A percentile compares a stretch with the other conserved stretches of the same genome.
Evolutionary conservation across 2,888 invertebrate species (phyloP).

Genomic region (Pristionchus maxplancki): DNA sequence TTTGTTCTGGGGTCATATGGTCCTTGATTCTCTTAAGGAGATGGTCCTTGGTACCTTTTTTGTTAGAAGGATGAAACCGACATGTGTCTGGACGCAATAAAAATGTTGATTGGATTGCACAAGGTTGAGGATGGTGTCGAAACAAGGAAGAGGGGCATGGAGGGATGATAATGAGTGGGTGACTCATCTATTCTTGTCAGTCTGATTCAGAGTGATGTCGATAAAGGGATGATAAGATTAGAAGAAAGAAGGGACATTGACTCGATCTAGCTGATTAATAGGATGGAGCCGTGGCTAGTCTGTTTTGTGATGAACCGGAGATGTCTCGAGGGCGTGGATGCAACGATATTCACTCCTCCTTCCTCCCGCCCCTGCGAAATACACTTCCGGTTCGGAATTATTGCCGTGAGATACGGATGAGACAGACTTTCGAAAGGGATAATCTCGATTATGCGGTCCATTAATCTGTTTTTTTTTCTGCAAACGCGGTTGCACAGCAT

Average conservation of each 20-base stretch:
- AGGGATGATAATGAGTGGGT: conserved; percentile 2
- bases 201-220: conserved; percentile 4
- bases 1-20: too few species aligned
- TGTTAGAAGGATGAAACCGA: neutral
- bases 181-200: neutral
- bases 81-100: neutral
- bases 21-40: too few species aligned
- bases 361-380: neutral
- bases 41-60: too few species aligned
- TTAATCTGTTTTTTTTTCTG: too few species aligned
- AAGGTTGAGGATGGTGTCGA: conserved; percentile 16
- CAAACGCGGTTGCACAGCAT: too few species aligned
- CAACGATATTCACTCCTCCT: neutral
- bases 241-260: neutral
- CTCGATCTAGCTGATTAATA: neutral
- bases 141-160: neutral
- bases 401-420: too few species aligned
- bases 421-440: neutral
- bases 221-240: neutral
- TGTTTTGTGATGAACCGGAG: neutral
- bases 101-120: conserved; percentile 18
- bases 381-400: conserved; percentile 6
- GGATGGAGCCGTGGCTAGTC: neutral
- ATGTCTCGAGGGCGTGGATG: neutral
- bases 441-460: neutral